phyloP scores from a whole-genome alignment of 1,140 invertebrate genomes.

The Vanessa atalanta region DNA sequence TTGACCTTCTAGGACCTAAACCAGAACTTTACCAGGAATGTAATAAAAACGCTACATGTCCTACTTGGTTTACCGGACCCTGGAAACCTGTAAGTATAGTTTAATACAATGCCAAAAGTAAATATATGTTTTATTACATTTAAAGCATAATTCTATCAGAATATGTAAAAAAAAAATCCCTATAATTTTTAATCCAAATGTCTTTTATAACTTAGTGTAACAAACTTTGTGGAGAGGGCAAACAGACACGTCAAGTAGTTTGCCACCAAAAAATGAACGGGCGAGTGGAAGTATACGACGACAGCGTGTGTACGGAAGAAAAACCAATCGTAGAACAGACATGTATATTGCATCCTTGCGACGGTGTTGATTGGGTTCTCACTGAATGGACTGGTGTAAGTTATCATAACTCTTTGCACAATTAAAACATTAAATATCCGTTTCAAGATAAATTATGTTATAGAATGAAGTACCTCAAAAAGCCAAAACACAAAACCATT shows the following conservation, averaged over 20 bases:
- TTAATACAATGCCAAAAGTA: background rate
- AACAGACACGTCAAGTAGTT: conserved; percentile 86
- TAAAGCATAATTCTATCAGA: no score
- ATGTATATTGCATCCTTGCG: conserved; percentile 91
- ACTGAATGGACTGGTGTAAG: conserved; percentile 94
- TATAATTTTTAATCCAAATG: background rate
- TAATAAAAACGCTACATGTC: conserved; percentile 88
- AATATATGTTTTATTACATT: background rate
- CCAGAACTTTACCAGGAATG: conserved; percentile 87
- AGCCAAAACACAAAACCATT: no score
- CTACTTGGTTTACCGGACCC: conserved; percentile 90
- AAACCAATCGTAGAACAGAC: conserved; percentile 86
- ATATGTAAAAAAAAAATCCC: no score
- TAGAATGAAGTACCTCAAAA: no score
- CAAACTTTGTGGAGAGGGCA: conserved; percentile 92
- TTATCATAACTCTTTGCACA: conserved; percentile 26
- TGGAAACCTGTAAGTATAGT: conserved; percentile 89
- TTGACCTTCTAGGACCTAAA: conserved; percentile 84
- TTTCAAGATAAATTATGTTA: no score
- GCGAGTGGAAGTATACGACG: conserved; percentile 86
- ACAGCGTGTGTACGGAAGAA: conserved; percentile 85
- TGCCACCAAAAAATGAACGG: conserved; percentile 88
- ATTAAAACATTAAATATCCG: background rate
- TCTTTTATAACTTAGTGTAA: conserved; percentile 84
- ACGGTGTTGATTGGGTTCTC: conserved; percentile 94